Evolutionary conservation across 2,113 vertebrate species (phyloP).

Genomic region (Turnix velox): DNA sequence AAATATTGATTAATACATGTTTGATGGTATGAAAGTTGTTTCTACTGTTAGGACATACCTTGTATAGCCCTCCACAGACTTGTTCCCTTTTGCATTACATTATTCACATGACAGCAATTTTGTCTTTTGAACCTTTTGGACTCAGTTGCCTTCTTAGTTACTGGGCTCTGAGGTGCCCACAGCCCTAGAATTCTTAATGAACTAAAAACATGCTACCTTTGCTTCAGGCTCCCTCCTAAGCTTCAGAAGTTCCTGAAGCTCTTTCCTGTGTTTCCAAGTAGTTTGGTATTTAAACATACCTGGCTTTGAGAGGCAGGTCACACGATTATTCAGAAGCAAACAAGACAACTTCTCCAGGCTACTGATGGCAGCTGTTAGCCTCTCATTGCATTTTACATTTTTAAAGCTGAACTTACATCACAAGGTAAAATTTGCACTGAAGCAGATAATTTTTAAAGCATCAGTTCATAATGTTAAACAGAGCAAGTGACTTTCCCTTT

Average conservation of each 20-base stretch:
- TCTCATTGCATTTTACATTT: background rate
- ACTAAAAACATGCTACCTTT: background rate
- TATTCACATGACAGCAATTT: background rate
- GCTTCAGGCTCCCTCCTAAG: background rate
- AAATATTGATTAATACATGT: background rate
- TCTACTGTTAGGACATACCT: background rate
- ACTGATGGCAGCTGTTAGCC: background rate
- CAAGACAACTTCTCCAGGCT: background rate
- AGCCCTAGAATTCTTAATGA: background rate
- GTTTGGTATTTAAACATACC: background rate
- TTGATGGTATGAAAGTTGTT: background rate
- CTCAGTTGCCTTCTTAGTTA: background rate
- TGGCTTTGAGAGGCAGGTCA: background rate
- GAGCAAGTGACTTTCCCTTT: slow-evolving; percentile 16
- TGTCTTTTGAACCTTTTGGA: background rate
- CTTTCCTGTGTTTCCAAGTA: background rate
- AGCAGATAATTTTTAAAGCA: slow-evolving; percentile 40
- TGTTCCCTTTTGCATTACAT: background rate
- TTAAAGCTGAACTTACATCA: slow-evolving; percentile 17
- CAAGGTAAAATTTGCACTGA: slow-evolving; percentile 42
- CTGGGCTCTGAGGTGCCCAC: background rate
- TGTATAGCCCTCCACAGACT: background rate
- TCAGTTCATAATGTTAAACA: slow-evolving; percentile 27
- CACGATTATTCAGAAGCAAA: background rate
- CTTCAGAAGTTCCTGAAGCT: background rate